These are phyloP conservation scores for Ophiothrix spiculata DNA, from an alignment of 35 echinoderm and acorn worm genomes.

Conservation along the genomic window DNA sequence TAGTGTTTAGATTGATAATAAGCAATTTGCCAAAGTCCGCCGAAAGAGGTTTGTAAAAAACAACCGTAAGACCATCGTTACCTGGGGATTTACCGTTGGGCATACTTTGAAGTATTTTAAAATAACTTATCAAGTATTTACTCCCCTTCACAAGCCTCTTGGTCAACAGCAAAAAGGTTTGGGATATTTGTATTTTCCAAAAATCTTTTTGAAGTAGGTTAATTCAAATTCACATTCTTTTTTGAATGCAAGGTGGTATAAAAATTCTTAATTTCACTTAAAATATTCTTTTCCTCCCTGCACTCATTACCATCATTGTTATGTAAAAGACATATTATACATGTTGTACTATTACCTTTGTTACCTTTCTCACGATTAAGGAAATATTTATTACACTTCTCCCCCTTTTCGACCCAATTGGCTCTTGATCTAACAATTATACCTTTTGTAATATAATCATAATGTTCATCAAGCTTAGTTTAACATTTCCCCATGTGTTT, in stretches of 20 bases:
- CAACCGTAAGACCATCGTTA: background rate
- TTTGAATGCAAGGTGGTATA: conserved; percentile 8
- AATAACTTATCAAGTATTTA: background rate
- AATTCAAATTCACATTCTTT: background rate
- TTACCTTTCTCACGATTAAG: conserved; percentile 5
- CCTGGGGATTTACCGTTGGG: conserved; percentile 2
- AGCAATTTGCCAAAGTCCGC: background rate
- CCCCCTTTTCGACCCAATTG: conserved; percentile 13
- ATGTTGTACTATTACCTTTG: background rate
- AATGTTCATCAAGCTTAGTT: background rate
- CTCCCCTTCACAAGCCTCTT: conserved; percentile 1
- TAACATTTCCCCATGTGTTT: background rate
- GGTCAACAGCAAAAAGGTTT: background rate
- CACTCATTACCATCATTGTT: background rate
- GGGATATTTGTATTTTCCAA: background rate
- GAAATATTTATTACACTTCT: conserved; percentile 11
- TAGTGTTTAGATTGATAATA: background rate
- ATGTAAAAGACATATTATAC: background rate
- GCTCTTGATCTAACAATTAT: conserved; percentile 20
- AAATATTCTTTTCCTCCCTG: background rate
- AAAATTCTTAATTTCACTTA: background rate
- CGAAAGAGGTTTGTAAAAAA: background rate
- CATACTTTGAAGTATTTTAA: background rate
- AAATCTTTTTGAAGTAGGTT: background rate
- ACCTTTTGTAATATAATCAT: conserved; percentile 10